Evolutionary conservation across 2,797 vertebrate species (phyloP).

Genomic region (Sciurus carolinensis): DNA sequence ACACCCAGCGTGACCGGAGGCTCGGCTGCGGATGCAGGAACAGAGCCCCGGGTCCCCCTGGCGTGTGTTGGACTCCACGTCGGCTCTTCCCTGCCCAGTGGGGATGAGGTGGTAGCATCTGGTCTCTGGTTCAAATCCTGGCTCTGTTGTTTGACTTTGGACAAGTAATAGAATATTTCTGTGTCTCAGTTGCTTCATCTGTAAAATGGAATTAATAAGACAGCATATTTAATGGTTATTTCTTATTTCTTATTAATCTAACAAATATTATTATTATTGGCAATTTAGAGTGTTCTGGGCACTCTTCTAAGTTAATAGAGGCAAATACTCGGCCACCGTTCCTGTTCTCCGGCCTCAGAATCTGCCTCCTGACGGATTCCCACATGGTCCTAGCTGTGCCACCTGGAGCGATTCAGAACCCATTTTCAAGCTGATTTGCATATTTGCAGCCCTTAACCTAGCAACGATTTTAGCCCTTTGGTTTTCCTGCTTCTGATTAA

Average conservation of each 20-base stretch:
- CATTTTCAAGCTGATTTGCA: not conserved
- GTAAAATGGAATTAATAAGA: not conserved
- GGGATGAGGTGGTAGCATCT: not conserved
- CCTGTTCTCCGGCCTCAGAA: not conserved
- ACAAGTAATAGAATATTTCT: not conserved
- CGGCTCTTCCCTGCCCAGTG: not conserved
- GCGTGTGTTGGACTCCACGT: not conserved
- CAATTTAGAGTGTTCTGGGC: not conserved
- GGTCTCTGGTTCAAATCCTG: not conserved
- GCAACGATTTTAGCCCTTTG: not conserved
- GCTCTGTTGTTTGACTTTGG: not conserved
- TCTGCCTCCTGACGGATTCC: not conserved
- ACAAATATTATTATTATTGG: not conserved
- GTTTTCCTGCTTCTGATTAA: not conserved
- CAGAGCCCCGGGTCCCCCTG: not conserved
- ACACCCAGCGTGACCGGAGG: not conserved
- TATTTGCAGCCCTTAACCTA: not conserved
- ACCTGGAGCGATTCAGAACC: accelerated
- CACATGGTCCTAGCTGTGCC: not conserved
- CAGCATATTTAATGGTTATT: not conserved
- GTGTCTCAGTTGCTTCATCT: not conserved
- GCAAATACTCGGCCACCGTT: not conserved
- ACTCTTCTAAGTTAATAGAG: not conserved
- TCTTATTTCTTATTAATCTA: conserved; percentile 30
- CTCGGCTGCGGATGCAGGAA: not conserved